Base-by-base conservation (phyloP, 1,140 invertebrate species). In the Trachymyrmex cornetzi region DNA sequence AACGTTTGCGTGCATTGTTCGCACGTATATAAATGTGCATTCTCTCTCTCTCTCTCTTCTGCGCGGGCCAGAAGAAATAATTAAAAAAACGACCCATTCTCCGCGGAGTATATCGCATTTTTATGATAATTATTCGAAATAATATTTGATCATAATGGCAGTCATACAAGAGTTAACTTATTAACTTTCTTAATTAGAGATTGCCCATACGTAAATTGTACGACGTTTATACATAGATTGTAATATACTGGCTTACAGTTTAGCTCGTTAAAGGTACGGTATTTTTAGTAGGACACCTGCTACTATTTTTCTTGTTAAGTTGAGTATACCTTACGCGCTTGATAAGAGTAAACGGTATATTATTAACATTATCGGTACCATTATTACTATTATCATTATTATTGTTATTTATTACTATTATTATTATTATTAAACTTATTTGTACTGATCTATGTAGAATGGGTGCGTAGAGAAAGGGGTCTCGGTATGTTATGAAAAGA, bases 381-480 rank as follows among this genome's bases (percentile, higher is more conserved):
- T 86, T 88, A 69, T 71, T 86, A 75, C 64, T 79, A 34, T 90
- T 87, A 89, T 87, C 81, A 89, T 77, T 87, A 90, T 90, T 89
- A 86, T 87, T 82, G 86, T 89, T 91, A 86, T 82, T 77, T 57
- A 85, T 77, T 85, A 85, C 55, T 75, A 84, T 75, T 84, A 75
- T 50, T 50, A 50, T 69, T 86, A 67, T 61, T 87, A 53, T 88
- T 91, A 88, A 85, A 87, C 90, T 91, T 92, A 91, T 92, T 92
- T 92, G 91, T 92, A 92, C 91, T 92, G 89, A 87, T 92, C 91
- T 92, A 90, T 89, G 57, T 30, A 89, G 91, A 92, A 89, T 61
- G 88, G 90, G 82, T 89, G 90, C 90, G 86, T 86, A 79, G 66
- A 79, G 66, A 64, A 91, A 88, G 48, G 34, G 30, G 77, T 84